phyloP scores from a whole-genome alignment of 1,140 invertebrate genomes.

The Spodoptera litura region DNA sequence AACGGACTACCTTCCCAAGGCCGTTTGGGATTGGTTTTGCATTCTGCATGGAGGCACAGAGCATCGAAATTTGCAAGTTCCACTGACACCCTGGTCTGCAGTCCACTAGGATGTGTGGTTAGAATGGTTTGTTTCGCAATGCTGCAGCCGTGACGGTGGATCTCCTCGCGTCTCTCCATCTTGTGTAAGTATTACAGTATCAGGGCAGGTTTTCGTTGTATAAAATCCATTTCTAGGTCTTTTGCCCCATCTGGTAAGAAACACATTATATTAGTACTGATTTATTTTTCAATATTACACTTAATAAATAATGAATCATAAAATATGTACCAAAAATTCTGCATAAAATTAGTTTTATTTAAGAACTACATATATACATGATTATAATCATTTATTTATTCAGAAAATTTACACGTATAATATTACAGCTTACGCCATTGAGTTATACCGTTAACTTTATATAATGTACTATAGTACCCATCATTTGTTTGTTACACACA shows the following conservation, averaged over 20 bases:
- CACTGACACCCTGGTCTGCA: constrained; percentile 80
- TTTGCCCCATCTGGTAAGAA: constrained; percentile 48
- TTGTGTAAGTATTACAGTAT: constrained; percentile 48
- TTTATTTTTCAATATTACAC: no score
- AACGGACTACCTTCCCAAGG: constrained; percentile 77
- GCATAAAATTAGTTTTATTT: no score
- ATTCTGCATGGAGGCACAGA: constrained; percentile 74
- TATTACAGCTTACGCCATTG: no score
- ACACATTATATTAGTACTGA: background rate
- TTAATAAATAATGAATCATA: no score
- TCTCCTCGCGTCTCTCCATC: constrained; percentile 78
- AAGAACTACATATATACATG: no score
- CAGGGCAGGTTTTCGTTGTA: constrained; percentile 16
- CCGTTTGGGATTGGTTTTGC: constrained; percentile 68
- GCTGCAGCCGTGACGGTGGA: constrained; percentile 76
- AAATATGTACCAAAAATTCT: no score
- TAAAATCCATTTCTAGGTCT: constrained; percentile 45
- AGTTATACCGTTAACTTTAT: no score
- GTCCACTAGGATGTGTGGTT: constrained; percentile 78
- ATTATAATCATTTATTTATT: no score
- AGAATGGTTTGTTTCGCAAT: constrained; percentile 83
- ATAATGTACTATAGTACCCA: no score
- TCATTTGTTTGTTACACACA: no score
- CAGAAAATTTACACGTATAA: no score
- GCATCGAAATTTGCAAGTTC: constrained; percentile 80